Base-by-base conservation (phyloP, 1,140 invertebrate genomes). In the Octopus sinensis region DNA sequence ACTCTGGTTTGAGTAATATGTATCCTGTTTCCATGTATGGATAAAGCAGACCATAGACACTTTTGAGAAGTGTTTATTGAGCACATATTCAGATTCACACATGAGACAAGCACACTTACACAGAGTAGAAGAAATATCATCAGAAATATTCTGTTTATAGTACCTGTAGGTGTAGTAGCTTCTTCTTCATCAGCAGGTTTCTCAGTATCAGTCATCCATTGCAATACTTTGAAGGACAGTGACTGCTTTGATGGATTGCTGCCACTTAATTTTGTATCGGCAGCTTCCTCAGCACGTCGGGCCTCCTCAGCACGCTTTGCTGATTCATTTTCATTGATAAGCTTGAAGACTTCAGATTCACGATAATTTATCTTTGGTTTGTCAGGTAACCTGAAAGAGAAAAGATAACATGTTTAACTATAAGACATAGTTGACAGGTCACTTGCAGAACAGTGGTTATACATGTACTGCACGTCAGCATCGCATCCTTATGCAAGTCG, bases 171-270 rank as follows among this genome's bases (percentile, higher is more conserved):
- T 17, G 68, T 10, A 5, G 17, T 51, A 17, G 17, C 4, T 53
- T 77, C 83, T 30, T 62, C 13, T 53, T 83, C 85, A 53, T 84
- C 86, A 10, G 86, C 82, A 54, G 83, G 84, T 54, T 82, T 53
- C 6, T 84, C 83, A 10, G 87, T 89, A 73, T 89, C 88, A 9
- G 88, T 88, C 84, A 89, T 84, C 88, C 87, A 88, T 84, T 89
- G 88, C 54, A 89, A 85, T 4, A 89, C 86, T 77, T 84, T 85
- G 82, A 89, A 89, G 52, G 88, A 89, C 81, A 87, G 81, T 79
- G 87, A 87, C 82, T 88, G 85, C 78, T 86, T 87, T 76, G 82
- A 83, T 30, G 84, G 81, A 78, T 84, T 80, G 76, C 52, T 53
- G n/a, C 77, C 77, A 17, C 51, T 54, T 10, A 53, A 53, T 17